A percentile compares a stretch with the other conserved stretches of the same genome.
These are phyloP conservation scores for Gymnobelideus leadbeateri DNA, from an alignment of 2,113 vertebrate species.

Conservation along the genomic window DNA sequence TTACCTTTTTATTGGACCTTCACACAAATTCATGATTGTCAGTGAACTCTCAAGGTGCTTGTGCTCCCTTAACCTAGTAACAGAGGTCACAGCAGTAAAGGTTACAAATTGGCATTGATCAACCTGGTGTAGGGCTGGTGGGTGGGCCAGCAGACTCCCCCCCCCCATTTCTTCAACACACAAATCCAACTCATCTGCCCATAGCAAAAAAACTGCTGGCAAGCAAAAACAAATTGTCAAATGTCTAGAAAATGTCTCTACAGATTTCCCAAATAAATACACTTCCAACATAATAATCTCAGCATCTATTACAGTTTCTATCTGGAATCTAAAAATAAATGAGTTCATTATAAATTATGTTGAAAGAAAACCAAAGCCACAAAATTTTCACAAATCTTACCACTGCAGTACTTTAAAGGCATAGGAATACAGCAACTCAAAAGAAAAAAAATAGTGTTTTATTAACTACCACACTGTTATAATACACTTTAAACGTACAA, in stretches of 20 bases:
- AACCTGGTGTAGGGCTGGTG: constrained; percentile 37
- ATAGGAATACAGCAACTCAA: constrained; percentile 87
- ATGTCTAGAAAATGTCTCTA: constrained; percentile 11
- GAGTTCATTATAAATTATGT: neutral
- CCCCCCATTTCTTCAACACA: neutral
- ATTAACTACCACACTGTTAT: constrained; percentile 91
- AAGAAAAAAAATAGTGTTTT: constrained; percentile 94
- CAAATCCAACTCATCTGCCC: neutral
- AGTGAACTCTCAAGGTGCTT: constrained; percentile 57
- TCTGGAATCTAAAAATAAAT: constrained; percentile 60
- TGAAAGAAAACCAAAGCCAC: constrained; percentile 54
- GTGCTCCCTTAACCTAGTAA: constrained; percentile 38
- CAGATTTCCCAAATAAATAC: constrained; percentile 58
- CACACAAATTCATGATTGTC: constrained; percentile 50
- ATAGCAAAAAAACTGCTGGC: constrained; percentile 21
- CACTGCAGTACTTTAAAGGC: constrained; percentile 70
- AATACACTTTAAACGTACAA: constrained; percentile 92
- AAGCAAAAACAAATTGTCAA: constrained; percentile 44
- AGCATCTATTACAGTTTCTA: constrained; percentile 30
- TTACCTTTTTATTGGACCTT: constrained; percentile 34
- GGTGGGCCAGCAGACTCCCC: constrained; percentile 3
- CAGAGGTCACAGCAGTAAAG: neutral
- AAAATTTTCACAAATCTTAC: constrained; percentile 53
- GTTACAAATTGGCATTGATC: constrained; percentile 37
- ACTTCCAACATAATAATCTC: constrained; percentile 43